Conservation (phyloP, 2,113 vertebrate species). For the Scophthalmus maximus region DNA sequence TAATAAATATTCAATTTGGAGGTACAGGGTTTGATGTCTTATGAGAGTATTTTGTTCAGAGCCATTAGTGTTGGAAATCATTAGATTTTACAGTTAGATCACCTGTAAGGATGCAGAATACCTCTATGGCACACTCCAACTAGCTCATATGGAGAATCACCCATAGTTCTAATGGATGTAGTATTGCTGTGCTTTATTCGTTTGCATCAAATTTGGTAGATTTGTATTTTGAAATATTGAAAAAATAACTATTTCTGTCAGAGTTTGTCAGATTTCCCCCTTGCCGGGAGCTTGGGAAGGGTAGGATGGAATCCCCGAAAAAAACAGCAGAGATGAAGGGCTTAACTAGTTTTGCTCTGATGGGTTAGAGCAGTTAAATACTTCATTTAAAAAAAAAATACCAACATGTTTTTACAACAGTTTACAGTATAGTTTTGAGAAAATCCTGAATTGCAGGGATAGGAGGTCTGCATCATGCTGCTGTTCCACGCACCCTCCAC, state of each 20-base stretch:
- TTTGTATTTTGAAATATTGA: not conserved
- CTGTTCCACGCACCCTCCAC: too few relatives aligned
- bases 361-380: too few relatives aligned
- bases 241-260: too few relatives aligned
- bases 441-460: too few relatives aligned
- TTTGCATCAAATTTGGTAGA: not conserved
- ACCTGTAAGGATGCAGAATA: not conserved
- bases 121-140: not conserved
- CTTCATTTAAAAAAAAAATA: too few relatives aligned
- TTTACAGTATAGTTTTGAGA: too few relatives aligned
- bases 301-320: too few relatives aligned
- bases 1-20: not conserved
- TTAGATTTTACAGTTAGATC: not conserved
- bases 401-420: too few relatives aligned
- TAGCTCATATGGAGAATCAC: not conserved
- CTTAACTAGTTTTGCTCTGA: too few relatives aligned
- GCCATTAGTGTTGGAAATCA: not conserved
- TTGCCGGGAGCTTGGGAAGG: not conserved
- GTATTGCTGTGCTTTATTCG: not conserved
- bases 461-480: too few relatives aligned
- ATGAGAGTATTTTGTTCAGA: not conserved
- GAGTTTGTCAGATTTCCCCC: not conserved
- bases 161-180: not conserved
- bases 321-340: too few relatives aligned
- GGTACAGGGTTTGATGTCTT: not conserved